phyloP scores from a whole-genome alignment of 2,113 vertebrate genomes.

The Parus major region DNA sequence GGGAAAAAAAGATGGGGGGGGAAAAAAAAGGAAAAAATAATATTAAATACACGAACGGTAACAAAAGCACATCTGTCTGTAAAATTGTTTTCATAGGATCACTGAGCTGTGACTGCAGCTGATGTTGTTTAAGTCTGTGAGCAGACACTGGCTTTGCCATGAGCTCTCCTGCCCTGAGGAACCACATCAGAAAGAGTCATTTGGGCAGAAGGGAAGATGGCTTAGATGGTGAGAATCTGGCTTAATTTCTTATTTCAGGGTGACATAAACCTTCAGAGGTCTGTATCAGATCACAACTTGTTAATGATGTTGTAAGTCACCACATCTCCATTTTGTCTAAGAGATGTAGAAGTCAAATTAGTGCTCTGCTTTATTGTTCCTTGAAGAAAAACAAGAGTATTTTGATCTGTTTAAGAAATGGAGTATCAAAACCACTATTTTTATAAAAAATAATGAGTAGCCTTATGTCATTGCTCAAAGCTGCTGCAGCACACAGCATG shows the following conservation, averaged over 20 bases:
- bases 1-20: neutral
- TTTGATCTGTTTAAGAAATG: neutral
- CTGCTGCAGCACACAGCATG: fast-evolving
- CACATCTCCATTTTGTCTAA: neutral
- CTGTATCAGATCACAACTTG: neutral
- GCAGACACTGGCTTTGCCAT: neutral
- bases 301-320: neutral
- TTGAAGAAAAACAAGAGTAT: neutral
- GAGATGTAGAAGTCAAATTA: neutral
- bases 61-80: neutral
- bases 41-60: neutral
- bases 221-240: neutral
- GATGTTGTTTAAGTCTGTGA: neutral
- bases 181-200: neutral
- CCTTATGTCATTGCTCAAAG: neutral
- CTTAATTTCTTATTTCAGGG: neutral
- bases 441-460: neutral
- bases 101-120: neutral
- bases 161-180: neutral
- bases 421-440: neutral
- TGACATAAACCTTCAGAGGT: neutral
- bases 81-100: neutral
- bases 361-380: neutral
- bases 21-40: neutral
- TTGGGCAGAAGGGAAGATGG: neutral